Conservation (phyloP, 1,140 invertebrate genomes). For the Zaprionus lachaisei region DNA sequence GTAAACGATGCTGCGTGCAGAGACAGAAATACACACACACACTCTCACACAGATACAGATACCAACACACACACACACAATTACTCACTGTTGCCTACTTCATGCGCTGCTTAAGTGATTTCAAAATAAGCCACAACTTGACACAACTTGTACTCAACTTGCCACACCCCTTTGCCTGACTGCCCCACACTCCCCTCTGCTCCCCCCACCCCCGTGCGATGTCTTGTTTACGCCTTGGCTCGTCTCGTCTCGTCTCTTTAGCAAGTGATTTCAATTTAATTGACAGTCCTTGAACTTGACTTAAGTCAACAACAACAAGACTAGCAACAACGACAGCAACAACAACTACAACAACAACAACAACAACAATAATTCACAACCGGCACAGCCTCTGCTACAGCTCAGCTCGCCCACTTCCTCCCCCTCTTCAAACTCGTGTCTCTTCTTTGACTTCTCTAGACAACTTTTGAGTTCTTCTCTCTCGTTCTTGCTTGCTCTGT, state of each 20-base stretch:
- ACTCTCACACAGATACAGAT: not conserved
- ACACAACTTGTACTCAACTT: slow-evolving; percentile 47
- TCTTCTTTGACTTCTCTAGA: not conserved
- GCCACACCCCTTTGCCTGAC: slow-evolving; percentile 16
- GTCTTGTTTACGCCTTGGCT: slow-evolving; percentile 65
- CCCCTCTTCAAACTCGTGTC: not conserved
- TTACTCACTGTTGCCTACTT: slow-evolving; percentile 24
- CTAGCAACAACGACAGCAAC: slow-evolving; percentile 8
- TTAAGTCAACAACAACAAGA: slow-evolving; percentile 59
- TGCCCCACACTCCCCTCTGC: not conserved
- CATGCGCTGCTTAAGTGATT: slow-evolving; percentile 45
- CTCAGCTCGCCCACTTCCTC: slow-evolving; percentile 2
- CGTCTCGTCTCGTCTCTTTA: slow-evolving; percentile 62
- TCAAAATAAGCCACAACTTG: slow-evolving; percentile 61
- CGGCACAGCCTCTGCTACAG: slow-evolving; percentile 33
- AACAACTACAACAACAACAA: slow-evolving; percentile 12
- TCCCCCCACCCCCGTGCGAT: not conserved
- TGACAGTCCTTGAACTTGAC: slow-evolving; percentile 84
- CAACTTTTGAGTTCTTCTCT: not conserved
- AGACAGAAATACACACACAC: slow-evolving; percentile 39
- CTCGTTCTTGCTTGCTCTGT: not conserved
- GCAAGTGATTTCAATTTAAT: slow-evolving; percentile 84
- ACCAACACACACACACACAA: slow-evolving; percentile 28
- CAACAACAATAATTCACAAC: slow-evolving; percentile 37
- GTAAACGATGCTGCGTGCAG: slow-evolving; percentile 60